Percentiles rank a stretch among this genome's conserved stretches.
Conservation (phyloP, 2,888 invertebrate genomes). For the Microctonus hyperodae region DNA sequence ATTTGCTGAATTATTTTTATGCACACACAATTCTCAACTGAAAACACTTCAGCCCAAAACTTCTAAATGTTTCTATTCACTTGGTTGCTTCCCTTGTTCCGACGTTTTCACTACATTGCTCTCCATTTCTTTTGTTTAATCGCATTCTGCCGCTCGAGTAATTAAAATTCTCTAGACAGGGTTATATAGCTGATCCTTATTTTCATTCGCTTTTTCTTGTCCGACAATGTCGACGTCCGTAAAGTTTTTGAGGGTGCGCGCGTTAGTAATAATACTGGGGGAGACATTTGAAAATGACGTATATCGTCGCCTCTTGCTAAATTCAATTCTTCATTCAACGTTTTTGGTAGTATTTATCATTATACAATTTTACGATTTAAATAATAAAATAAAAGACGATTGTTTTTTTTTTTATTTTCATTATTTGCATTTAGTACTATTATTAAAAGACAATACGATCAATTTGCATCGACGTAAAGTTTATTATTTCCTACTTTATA, state of each 20-base stretch:
- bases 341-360: background rate
- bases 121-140: slow-evolving; percentile 44
- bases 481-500: too few relatives aligned
- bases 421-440: slow-evolving; percentile 31
- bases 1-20: slow-evolving; percentile 32
- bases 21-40: slow-evolving; percentile 32
- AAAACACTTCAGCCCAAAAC: slow-evolving; percentile 35
- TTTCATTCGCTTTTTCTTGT: slow-evolving; percentile 1
- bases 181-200: background rate
- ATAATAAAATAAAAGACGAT: background rate
- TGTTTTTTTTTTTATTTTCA: background rate
- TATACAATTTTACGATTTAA: background rate
- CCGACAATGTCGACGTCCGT: slow-evolving; percentile 3
- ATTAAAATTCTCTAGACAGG: slow-evolving; percentile 43
- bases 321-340: slow-evolving; percentile 3
- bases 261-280: slow-evolving; percentile 14
- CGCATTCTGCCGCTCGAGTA: slow-evolving; percentile 46
- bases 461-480: background rate
- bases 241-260: slow-evolving; percentile 16
- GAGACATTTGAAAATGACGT: slow-evolving; percentile 3
- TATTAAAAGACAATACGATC: background rate
- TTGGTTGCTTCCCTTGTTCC: slow-evolving; percentile 39
- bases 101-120: slow-evolving; percentile 44
- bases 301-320: slow-evolving; percentile 1
- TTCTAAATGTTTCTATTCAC: slow-evolving; percentile 44